These are phyloP conservation scores for Aplocera efformata DNA, from an alignment of 2,888 invertebrate genomes.

Conservation along the genomic window DNA sequence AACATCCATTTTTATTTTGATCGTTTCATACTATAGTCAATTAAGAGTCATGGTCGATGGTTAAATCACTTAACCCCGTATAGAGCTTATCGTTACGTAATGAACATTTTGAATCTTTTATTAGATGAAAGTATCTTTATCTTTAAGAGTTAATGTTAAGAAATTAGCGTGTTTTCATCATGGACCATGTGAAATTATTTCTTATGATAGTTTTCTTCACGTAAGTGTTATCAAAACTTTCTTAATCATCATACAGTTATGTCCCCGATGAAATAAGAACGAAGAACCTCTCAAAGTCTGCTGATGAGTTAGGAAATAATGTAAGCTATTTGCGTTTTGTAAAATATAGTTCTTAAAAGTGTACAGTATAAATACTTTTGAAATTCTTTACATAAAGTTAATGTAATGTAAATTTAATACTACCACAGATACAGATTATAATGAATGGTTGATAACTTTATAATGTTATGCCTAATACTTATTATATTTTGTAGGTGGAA, in stretches of 20 bases:
- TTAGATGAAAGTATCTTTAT: slow-evolving; percentile 26
- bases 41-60: slow-evolving; percentile 40
- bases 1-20: slow-evolving; percentile 6
- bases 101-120: slow-evolving; percentile 44
- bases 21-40: slow-evolving; percentile 16
- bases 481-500: too few relatives aligned
- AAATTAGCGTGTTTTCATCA: slow-evolving; percentile 23
- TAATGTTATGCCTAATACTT: too few relatives aligned
- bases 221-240: background rate
- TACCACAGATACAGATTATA: too few relatives aligned
- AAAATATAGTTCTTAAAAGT: slow-evolving; percentile 1
- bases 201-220: background rate
- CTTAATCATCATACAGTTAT: too few relatives aligned
- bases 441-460: too few relatives aligned
- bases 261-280: too few relatives aligned
- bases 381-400: too few relatives aligned
- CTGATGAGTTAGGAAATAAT: too few relatives aligned
- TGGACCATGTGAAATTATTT: slow-evolving; percentile 15
- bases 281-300: too few relatives aligned
- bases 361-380: too few relatives aligned
- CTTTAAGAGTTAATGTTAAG: slow-evolving; percentile 25
- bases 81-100: slow-evolving; percentile 57
- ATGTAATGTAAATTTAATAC: too few relatives aligned
- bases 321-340: slow-evolving; percentile 1
- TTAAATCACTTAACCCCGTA: slow-evolving; percentile 44